Conservation (phyloP, 2,888 invertebrate species). For the Dyspetes luteomarginatus region DNA sequence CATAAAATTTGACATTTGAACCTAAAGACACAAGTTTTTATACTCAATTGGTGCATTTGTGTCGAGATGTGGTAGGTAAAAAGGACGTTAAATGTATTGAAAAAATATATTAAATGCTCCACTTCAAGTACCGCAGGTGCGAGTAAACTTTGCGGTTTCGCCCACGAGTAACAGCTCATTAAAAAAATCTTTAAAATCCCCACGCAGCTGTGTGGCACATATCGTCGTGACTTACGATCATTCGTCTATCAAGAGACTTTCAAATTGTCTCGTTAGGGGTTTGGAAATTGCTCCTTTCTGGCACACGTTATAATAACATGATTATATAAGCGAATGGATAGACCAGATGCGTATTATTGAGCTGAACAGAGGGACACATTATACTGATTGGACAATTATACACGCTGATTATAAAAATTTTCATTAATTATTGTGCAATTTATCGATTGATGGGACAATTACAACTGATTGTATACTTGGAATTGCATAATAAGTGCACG, state of each 20-base stretch:
- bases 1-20: no score
- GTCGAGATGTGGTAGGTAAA: no score
- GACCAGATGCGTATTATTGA: not conserved
- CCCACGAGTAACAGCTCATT: not conserved
- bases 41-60: no score
- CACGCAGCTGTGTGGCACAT: not conserved
- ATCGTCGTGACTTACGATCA: constrained; percentile 35
- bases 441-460: constrained; percentile 36
- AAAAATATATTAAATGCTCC: not conserved
- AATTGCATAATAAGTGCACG: not conserved
- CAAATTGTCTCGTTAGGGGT: constrained; percentile 51
- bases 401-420: not conserved
- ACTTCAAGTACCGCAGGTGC: not conserved
- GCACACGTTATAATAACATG: not conserved
- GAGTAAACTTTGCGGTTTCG: constrained; percentile 2
- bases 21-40: no score
- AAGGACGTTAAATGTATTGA: not conserved
- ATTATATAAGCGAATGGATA: not conserved
- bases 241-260: constrained; percentile 38
- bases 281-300: constrained; percentile 12
- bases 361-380: not conserved
- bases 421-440: constrained; percentile 26
- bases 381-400: constrained; percentile 27
- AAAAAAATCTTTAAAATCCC: not conserved
- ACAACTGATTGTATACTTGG: constrained; percentile 31